A percentile compares a stretch with the other conserved stretches of the same genome.
Evolutionary conservation across 2,888 invertebrate species (phyloP).

Genomic region (Gisinianus flammeolus): DNA sequence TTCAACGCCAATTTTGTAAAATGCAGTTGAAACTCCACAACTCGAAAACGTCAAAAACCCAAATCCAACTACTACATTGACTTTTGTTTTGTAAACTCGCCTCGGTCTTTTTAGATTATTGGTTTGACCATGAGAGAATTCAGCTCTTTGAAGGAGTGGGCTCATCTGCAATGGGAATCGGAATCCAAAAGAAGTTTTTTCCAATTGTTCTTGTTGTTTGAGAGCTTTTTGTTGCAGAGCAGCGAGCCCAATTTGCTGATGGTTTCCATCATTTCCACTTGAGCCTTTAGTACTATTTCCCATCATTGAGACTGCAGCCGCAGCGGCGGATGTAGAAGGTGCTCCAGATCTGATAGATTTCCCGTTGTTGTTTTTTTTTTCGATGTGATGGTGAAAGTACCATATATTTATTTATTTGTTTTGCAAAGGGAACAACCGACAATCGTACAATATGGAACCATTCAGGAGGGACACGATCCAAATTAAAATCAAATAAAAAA

Average conservation of each 20-base stretch:
- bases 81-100: slow-evolving; percentile 39
- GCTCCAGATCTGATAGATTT: slow-evolving; percentile 38
- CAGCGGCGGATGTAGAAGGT: slow-evolving; percentile 47
- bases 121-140: slow-evolving; percentile 11
- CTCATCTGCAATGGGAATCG: slow-evolving; percentile 57
- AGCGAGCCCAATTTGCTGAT: slow-evolving; percentile 72
- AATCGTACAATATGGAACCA: neutral
- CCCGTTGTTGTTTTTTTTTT: neutral
- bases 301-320: neutral
- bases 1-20: neutral
- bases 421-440: neutral
- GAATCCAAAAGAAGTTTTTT: slow-evolving; percentile 55
- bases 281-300: neutral
- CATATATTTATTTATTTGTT: neutral
- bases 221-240: slow-evolving; percentile 78
- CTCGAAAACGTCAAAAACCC: neutral
- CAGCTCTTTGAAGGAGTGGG: slow-evolving; percentile 49
- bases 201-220: slow-evolving; percentile 64
- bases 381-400: too few relatives aligned
- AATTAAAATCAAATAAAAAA: slow-evolving; percentile 18
- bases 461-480: neutral
- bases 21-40: neutral
- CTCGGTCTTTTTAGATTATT: slow-evolving; percentile 40
- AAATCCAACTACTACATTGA: neutral
- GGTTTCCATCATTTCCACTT: neutral